Base-by-base conservation (phyloP, 1,140 invertebrate species). In the Lysiphlebus fabarum region DNA sequence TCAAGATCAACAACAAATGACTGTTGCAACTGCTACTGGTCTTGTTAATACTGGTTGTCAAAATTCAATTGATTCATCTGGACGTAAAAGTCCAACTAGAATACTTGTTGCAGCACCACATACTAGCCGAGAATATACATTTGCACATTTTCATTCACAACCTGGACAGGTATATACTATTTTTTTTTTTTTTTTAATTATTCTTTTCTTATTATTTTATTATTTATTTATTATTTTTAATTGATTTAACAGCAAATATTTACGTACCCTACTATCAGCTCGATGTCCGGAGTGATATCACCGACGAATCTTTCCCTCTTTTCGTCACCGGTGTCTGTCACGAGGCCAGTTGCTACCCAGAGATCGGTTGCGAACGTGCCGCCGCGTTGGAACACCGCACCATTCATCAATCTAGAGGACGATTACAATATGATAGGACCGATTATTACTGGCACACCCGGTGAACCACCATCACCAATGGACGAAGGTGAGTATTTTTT, bases 91-190 rank as follows among this genome's bases (percentile, higher is more conserved):
- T 60, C 76, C 77, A 6, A 65, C 75, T 57, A 77, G 76, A 70
- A 76, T 78, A 71, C 71, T 78, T 58, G 76, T 77, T 65, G 70
- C 73, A n/a, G 73, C 71, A 40, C 77, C 74, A 53, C 84, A 79
- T 72, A 82, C 80, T 54, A 83, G 77, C 76, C 83, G 86, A 65
- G 88, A 87, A 77, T 91, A 93, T 76, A 88, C 87, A 38, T 94
- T 93, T 78, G 89, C 92, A 77, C 92, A 93, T 77, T 94, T 94
- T 81, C 92, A 95, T 74, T 85, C 89, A 60, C 92, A 95, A 77
- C 86, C 91, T 66, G 88, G 91, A 76, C 92, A 95, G 86, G 92
- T 95, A 59, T 6, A 14, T 10, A 7, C 7, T 36, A 47, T 41
- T 45, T 14, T 34, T 12, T 59, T 17, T 45, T n/a, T 14, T 45